Evolutionary conservation across 2,888 invertebrate genomes (phyloP).

Genomic region (Asteroscopus sphinx): DNA sequence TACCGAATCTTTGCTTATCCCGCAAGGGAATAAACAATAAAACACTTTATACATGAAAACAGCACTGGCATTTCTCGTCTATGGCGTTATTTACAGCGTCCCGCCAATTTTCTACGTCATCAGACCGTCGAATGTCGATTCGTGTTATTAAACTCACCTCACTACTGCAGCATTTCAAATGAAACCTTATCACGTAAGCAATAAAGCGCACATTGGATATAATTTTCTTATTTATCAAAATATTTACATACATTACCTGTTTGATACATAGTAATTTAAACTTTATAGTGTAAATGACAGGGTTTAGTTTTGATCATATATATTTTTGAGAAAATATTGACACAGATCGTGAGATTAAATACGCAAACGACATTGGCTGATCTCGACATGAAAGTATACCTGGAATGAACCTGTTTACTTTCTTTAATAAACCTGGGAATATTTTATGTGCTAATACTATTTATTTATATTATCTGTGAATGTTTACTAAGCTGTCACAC

Average conservation of each 20-base stretch:
- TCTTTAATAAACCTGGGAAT: constrained; percentile 25
- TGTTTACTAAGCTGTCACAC: neutral
- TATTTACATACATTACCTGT: constrained; percentile 5
- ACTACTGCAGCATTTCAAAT: neutral
- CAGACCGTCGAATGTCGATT: constrained; percentile 23
- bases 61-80: constrained; percentile 9
- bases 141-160: constrained; percentile 16
- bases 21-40: constrained; percentile 1
- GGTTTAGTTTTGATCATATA: constrained; percentile 12
- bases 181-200: neutral
- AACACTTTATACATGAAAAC: constrained; percentile 5
- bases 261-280: constrained; percentile 6
- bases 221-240: constrained; percentile 5
- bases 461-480: constrained; percentile 20
- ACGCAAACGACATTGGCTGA: constrained; percentile 25
- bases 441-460: constrained; percentile 20
- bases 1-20: neutral
- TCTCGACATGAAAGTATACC: constrained; percentile 17
- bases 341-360: constrained; percentile 8
- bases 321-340: constrained; percentile 5
- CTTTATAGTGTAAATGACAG: constrained; percentile 3
- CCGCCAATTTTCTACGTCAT: constrained; percentile 21
- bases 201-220: constrained; percentile 8
- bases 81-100: constrained; percentile 29
- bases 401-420: constrained; percentile 21